A percentile compares a stretch with the other conserved stretches of the same genome.
phyloP scores from a whole-genome alignment of 2,113 vertebrate species.

The Psilopsiagon aurifrons region DNA sequence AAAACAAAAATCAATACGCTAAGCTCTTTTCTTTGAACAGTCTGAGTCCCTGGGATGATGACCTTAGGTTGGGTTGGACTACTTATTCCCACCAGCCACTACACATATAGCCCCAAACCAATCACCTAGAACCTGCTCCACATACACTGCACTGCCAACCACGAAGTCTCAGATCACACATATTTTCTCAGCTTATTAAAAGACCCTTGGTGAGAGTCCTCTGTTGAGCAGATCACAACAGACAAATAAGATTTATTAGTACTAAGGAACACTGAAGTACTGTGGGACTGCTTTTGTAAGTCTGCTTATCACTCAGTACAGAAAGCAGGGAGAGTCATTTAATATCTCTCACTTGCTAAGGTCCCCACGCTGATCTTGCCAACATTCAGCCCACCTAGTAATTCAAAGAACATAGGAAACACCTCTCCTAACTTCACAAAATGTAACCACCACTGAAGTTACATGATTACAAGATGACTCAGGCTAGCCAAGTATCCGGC shows the following conservation, averaged over 20 bases:
- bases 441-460: too few relatives aligned
- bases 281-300: neutral
- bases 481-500: neutral
- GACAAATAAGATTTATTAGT: neutral
- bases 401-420: neutral
- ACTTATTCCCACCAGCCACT: neutral
- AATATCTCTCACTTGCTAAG: neutral
- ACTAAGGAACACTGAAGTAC: neutral
- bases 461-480: fast-evolving
- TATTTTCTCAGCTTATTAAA: neutral
- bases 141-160: neutral
- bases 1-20: constrained; percentile 11
- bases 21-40: neutral
- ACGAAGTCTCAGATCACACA: neutral
- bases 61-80: neutral
- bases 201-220: neutral
- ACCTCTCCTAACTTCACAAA: fast-evolving
- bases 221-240: neutral
- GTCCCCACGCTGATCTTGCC: neutral
- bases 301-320: neutral
- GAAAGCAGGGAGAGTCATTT: neutral
- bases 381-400: fast-evolving
- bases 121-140: neutral
- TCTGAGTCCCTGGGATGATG: neutral
- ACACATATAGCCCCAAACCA: neutral